Evolutionary conservation across 2,888 invertebrate genomes (phyloP), one percentile per base, ranked within the genome.

Genomic region (Eurytoma adleriae): DNA sequence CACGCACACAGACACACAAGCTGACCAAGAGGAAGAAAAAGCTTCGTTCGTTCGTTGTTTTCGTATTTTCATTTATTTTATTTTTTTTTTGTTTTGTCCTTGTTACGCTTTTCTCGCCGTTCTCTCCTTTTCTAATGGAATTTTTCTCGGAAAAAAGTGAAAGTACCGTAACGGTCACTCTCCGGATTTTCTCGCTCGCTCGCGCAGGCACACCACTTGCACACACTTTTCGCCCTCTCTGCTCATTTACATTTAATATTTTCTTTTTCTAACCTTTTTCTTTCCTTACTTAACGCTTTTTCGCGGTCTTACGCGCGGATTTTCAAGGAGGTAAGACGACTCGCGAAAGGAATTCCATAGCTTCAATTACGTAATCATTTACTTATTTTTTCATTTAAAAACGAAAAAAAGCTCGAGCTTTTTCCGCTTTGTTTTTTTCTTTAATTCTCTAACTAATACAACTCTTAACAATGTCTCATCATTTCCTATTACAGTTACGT

Each of bases 381-480:
- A 5, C 24, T 40, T 73, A 68, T 48, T 50, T 24, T 70, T 61
- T 75, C 18, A 30, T 71, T 61, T 62, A 61, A 61, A 57, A 68
- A 57, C 61, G 77, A 77, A 72, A 68, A 54, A 67, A 73, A 62
- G 73, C 71, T n/a, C 1, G 66, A 14, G 70, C 72, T 62, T 27
- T 68, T 68, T 50, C 57, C 56, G 20, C 14, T 50, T 71, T 59
- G 73, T 59, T 74, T 54, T 50, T 79, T 59, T 74, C 40, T 74
- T 81, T 75, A 80, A 80, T 82, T 82, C 64, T 82, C 82, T 80
- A 80, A 82, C 82, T 82, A 82, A 70, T 82, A 78, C 78, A 82
- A 79, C 66, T 82, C 75, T 82, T 72, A 82, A 82, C 82, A 82
- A 78, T 82, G 68, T 78, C 75, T 80, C 75, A 10, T 80, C 78